Percentiles rank a stretch among this genome's conserved stretches.
Conservation (phyloP, 2,888 invertebrate species). For the Ophraella communa region DNA sequence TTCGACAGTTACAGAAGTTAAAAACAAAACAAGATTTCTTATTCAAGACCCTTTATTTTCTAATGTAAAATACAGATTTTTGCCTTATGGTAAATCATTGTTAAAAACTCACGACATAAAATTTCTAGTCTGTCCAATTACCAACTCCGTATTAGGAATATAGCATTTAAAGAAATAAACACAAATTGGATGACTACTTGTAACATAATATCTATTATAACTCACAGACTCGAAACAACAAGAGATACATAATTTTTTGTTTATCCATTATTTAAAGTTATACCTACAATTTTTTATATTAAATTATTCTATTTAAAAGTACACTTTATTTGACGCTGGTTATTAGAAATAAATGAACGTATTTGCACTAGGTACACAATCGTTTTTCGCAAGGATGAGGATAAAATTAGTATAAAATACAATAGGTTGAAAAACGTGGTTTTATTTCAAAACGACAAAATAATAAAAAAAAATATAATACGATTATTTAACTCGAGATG, state of each 20-base stretch:
- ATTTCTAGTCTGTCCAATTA: conserved; percentile 25
- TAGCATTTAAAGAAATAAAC: conserved; percentile 4
- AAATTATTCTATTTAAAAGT: too few relatives aligned
- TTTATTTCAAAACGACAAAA: too few relatives aligned
- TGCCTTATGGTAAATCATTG: conserved; percentile 27
- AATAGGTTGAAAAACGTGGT: too few relatives aligned
- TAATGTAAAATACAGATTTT: conserved; percentile 34
- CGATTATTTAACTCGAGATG: too few relatives aligned
- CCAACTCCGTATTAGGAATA: conserved; percentile 14
- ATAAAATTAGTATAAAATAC: too few relatives aligned
- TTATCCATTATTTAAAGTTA: not conserved
- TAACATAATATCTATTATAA: conserved; percentile 11
- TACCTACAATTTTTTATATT: not conserved
- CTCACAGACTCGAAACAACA: not conserved
- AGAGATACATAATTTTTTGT: not conserved
- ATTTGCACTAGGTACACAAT: too few relatives aligned
- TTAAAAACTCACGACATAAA: conserved; percentile 32
- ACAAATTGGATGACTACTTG: conserved; percentile 12
- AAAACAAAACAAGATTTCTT: not conserved
- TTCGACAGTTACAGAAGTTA: not conserved
- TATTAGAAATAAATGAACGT: too few relatives aligned
- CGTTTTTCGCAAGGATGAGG: too few relatives aligned
- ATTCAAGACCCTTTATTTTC: conserved; percentile 31
- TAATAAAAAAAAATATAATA: too few relatives aligned
- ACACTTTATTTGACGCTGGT: too few relatives aligned